These are phyloP conservation scores for Sebastes goodei DNA, from an alignment of 2,797 vertebrate species.

Conservation along the genomic window DNA sequence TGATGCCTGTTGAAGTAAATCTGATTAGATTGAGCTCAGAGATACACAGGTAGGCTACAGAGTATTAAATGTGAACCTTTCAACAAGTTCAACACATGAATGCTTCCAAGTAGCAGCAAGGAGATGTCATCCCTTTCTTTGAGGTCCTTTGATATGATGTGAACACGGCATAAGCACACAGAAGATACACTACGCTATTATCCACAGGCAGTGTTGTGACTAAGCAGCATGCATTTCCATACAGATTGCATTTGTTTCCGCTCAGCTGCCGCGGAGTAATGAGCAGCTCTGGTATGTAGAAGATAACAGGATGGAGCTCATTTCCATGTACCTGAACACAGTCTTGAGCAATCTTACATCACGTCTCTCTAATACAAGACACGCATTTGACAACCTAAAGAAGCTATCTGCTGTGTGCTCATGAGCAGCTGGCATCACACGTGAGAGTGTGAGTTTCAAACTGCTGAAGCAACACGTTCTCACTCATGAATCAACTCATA, in stretches of 20 bases:
- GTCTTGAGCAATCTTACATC: conserved; percentile 29
- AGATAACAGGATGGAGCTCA: conserved; percentile 54
- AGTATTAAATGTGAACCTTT: background rate
- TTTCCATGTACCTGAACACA: conserved; percentile 55
- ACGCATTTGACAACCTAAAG: conserved; percentile 21
- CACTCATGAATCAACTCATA: background rate
- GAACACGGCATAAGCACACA: conserved; percentile 14
- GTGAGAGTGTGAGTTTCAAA: background rate
- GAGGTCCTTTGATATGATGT: conserved; percentile 13
- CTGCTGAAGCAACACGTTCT: background rate
- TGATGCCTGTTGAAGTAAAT: background rate
- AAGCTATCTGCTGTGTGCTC: background rate
- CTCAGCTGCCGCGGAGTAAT: conserved; percentile 59
- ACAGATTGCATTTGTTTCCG: conserved; percentile 70
- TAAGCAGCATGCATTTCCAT: conserved; percentile 62
- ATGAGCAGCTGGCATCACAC: conserved; percentile 3
- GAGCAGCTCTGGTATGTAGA: conserved; percentile 36
- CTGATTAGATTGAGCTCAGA: background rate
- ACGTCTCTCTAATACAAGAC: conserved; percentile 14
- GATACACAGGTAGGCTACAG: background rate
- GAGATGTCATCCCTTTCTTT: background rate
- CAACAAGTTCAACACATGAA: background rate
- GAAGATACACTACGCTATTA: conserved; percentile 9
- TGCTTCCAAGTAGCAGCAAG: background rate
- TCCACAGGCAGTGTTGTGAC: conserved; percentile 44